A percentile compares a stretch with the other conserved stretches of the same genome.
Evolutionary conservation across 2,113 vertebrate genomes (phyloP).

Genomic region (Perccottus glenii): DNA sequence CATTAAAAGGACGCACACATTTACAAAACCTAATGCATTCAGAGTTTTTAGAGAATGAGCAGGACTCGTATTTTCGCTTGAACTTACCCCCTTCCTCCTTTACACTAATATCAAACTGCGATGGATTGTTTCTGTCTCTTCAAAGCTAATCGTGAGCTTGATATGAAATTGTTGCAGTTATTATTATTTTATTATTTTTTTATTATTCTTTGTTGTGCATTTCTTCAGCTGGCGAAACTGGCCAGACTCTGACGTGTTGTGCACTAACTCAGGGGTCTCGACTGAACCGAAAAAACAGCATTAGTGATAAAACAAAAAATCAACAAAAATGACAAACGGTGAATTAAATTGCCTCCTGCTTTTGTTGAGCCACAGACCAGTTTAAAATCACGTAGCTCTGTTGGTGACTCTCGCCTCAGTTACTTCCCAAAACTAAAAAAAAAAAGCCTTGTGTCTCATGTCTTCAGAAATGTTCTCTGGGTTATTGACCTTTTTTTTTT

Average conservation of each 20-base stretch:
- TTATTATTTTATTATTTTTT: constrained; percentile 31
- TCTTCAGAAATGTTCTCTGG: constrained; percentile 48
- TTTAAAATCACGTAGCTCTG: constrained; percentile 60
- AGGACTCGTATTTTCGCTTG: constrained; percentile 60
- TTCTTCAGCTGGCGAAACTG: constrained; percentile 57
- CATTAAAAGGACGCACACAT: constrained; percentile 41
- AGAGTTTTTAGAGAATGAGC: constrained; percentile 66
- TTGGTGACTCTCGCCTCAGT: constrained; percentile 39
- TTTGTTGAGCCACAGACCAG: constrained; percentile 52
- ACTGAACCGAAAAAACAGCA: constrained; percentile 68
- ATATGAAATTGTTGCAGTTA: constrained; percentile 51
- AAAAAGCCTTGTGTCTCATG: constrained; percentile 18
- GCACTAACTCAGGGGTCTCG: constrained; percentile 80
- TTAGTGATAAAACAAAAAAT: constrained; percentile 31
- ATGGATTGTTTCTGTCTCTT: constrained; percentile 58
- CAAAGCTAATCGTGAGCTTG: constrained; percentile 76
- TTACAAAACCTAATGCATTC: constrained; percentile 27
- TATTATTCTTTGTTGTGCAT: constrained; percentile 50
- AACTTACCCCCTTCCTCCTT: constrained; percentile 35
- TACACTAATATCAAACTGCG: constrained; percentile 59
- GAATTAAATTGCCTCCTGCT: not conserved
- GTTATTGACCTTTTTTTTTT: constrained; percentile 29
- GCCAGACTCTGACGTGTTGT: constrained; percentile 57
- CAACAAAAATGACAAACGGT: not conserved
- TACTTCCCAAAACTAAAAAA: constrained; percentile 14